These are phyloP conservation scores for Thalassophryne amazonica DNA, from an alignment of 2,797 vertebrate genomes.

Conservation along the genomic window DNA sequence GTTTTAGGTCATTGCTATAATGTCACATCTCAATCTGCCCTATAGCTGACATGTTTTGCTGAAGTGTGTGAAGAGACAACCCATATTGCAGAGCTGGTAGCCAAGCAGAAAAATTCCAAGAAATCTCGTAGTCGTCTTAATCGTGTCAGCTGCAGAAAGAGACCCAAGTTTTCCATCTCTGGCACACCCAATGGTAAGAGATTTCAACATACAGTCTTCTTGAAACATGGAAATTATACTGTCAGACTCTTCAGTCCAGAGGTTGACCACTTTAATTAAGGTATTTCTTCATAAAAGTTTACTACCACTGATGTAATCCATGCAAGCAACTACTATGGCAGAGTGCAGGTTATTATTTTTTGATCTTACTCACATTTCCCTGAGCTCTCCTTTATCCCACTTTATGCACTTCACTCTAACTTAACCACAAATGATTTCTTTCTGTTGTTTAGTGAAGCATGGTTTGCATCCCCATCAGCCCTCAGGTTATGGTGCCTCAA, in stretches of 20 bases:
- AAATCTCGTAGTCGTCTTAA: slow-evolving; percentile 80
- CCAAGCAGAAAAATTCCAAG: slow-evolving; percentile 84
- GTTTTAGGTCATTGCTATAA: no score
- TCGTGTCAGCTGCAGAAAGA: slow-evolving; percentile 89
- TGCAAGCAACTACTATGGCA: no score
- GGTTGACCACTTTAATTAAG: no score
- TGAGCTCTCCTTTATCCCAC: no score
- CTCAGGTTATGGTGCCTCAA: slow-evolving; percentile 16
- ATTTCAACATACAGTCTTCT: no score
- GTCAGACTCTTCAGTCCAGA: no score
- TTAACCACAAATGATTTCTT: not conserved
- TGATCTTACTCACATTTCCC: no score
- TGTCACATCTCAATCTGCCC: not conserved
- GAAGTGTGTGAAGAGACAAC: slow-evolving; percentile 82
- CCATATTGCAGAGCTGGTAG: slow-evolving; percentile 87
- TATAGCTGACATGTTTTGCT: slow-evolving; percentile 81
- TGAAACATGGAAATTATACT: no score
- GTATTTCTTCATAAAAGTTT: no score
- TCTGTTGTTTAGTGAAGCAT: slow-evolving; percentile 82
- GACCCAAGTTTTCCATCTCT: slow-evolving; percentile 78
- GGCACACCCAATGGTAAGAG: slow-evolving; percentile 79
- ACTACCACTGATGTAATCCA: no score
- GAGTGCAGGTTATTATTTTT: no score
- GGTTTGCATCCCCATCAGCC: slow-evolving; percentile 87
- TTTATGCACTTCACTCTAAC: no score